Base-by-base conservation (phyloP, 2,888 invertebrate genomes). In the Morpho helenor region DNA sequence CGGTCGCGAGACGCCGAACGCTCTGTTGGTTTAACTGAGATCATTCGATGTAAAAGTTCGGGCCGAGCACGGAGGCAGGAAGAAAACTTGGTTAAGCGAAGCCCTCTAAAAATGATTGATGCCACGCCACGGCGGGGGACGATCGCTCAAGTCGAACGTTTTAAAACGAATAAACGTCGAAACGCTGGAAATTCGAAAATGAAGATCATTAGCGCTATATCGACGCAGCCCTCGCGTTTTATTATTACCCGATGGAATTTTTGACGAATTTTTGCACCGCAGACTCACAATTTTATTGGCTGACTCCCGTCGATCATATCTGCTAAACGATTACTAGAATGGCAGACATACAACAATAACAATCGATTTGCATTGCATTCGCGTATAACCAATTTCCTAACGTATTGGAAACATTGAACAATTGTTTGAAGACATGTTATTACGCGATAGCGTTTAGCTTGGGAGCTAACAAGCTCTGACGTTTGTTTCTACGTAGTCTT, bases 21-120 rank as follows among this genome's bases (percentile, higher is more conserved):
- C 82, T 80, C 79, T 85, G 87, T 89, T 87, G 90, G 87, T 86
- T 87, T 84, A 84, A 80, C 79, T 77, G 80, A 88, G 90, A 90
- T 90, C 89, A 87, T 81, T 87, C 87, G 80, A 86, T 83, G 87
- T 79, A 84, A 84, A 87, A 87, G 85, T 87, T 85, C 75, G 69
- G 76, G 79, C 77, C 75, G 80, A 82, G 79, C 75, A 80, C 79
- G 80, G 75, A 76, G 80, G 84, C 82, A 80, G 82, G 82, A 85
- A 84, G 86, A 83, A 87, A 89, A 88, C 86, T 87, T 82, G 87
- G 88, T 87, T 87, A 87, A 87, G 82, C 84, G 90, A 91, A 91
- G 84, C 91, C 90, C 90, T 88, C 91, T 84, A 89, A 89, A 87
- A 87, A 91, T 91, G 91, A 91, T 91, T 91, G 91, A 91, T 91